Percentiles rank a stretch among this genome's conserved stretches.
Evolutionary conservation across 2,113 vertebrate genomes (phyloP).

Genomic region (Bubalus kerabau): DNA sequence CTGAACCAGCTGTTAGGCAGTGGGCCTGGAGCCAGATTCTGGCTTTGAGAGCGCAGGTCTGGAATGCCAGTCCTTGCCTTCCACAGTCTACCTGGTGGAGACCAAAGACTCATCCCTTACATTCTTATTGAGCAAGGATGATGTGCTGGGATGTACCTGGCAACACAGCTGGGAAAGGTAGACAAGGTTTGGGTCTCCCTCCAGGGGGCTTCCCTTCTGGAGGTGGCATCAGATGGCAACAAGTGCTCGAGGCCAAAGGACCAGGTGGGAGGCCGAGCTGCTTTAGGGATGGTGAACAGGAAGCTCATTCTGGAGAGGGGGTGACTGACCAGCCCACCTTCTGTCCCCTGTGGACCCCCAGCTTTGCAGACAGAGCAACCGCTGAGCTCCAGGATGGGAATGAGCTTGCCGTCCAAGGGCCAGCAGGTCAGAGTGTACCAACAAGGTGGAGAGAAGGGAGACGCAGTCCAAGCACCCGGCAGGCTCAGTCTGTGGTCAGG

Average conservation of each 20-base stretch:
- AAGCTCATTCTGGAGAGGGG: neutral
- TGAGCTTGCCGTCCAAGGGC: neutral
- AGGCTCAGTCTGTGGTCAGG: no score
- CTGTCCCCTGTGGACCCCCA: neutral
- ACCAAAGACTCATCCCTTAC: neutral
- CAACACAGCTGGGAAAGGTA: neutral
- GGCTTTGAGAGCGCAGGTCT: neutral
- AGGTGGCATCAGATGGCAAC: neutral
- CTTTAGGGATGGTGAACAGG: neutral
- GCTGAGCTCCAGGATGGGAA: neutral
- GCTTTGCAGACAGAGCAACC: neutral
- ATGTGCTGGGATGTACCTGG: no score
- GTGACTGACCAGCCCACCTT: neutral
- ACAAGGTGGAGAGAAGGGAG: neutral
- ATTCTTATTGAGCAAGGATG: neutral
- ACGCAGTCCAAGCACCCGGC: rapidly evolving
- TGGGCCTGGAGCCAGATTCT: neutral
- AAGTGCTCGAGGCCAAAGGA: neutral
- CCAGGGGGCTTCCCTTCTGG: neutral
- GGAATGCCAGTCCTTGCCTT: neutral
- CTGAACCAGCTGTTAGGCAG: neutral
- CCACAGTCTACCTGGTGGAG: neutral
- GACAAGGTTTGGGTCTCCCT: neutral
- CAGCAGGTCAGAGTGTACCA: neutral
- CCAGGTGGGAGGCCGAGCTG: neutral